phyloP scores from a whole-genome alignment of 1,140 invertebrate species.

The Homalodisca vitripennis region DNA sequence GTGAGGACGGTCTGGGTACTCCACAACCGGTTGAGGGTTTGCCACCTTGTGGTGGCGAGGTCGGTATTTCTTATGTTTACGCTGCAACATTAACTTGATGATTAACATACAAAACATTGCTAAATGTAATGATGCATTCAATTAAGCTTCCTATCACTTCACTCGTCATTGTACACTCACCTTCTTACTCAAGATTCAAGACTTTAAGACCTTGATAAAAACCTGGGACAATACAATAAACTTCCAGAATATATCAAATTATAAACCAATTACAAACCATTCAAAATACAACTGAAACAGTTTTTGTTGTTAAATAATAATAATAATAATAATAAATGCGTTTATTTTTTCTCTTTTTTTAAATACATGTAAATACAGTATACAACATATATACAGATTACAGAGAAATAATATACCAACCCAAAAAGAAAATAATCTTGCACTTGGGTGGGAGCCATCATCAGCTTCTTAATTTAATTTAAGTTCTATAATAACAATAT shows the following conservation, averaged over 20 bases:
- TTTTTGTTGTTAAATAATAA: too few relatives aligned
- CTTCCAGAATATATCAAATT: background rate
- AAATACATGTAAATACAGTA: too few relatives aligned
- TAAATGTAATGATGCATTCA: background rate
- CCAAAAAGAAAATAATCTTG: too few relatives aligned
- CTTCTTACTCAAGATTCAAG: background rate
- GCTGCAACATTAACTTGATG: background rate
- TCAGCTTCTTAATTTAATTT: too few relatives aligned
- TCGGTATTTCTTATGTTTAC: background rate
- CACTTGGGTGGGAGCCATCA: too few relatives aligned
- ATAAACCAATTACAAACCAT: background rate
- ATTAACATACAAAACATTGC: background rate
- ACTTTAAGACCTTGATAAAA: background rate
- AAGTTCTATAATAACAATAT: too few relatives aligned
- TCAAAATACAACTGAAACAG: too few relatives aligned
- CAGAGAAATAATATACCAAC: too few relatives aligned
- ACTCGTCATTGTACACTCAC: background rate
- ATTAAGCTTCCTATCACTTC: background rate
- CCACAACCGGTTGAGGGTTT: background rate
- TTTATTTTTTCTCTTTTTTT: too few relatives aligned
- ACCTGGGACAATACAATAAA: background rate
- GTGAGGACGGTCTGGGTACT: background rate
- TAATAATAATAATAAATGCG: too few relatives aligned
- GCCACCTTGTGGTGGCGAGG: background rate
- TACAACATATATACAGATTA: too few relatives aligned